A percentile compares a stretch with the other conserved stretches of the same genome.
Evolutionary conservation across 23 tunicate species (phyloP).

Genomic region (Styela clava): DNA sequence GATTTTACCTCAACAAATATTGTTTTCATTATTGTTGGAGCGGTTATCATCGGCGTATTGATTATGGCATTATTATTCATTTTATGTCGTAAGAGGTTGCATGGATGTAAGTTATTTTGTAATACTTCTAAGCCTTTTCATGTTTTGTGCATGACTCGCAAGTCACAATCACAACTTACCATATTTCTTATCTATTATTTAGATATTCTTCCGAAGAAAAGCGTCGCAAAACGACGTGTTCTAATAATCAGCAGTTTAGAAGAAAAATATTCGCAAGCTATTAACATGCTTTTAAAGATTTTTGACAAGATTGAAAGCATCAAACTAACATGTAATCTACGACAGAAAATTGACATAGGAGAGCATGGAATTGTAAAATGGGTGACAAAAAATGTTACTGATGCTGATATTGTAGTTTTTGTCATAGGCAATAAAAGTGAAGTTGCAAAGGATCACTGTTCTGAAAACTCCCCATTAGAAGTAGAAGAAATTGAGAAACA

Average conservation of each 20-base stretch:
- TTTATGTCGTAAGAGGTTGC: no score
- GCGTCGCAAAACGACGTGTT: neutral
- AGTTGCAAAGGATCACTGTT: neutral
- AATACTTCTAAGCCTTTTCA: no score
- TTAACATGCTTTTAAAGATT: neutral
- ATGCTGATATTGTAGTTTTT: neutral
- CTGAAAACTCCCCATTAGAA: neutral
- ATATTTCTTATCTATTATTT: no score
- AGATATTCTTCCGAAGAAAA: neutral
- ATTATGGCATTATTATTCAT: neutral
- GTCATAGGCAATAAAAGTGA: neutral
- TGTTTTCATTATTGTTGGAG: neutral
- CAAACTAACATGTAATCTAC: neutral
- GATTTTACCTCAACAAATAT: neutral
- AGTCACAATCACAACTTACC: no score
- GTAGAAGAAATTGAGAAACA: slow-evolving; percentile 4
- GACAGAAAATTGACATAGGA: slow-evolving; percentile 11
- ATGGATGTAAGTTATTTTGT: no score
- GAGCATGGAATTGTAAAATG: slow-evolving; percentile 3
- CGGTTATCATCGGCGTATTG: neutral
- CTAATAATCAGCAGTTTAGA: neutral
- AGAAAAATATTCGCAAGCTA: neutral
- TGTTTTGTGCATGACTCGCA: no score
- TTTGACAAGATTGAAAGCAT: neutral
- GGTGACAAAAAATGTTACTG: neutral